Conservation (phyloP, 2,113 vertebrate species). For the Microcebus tavaratra region DNA sequence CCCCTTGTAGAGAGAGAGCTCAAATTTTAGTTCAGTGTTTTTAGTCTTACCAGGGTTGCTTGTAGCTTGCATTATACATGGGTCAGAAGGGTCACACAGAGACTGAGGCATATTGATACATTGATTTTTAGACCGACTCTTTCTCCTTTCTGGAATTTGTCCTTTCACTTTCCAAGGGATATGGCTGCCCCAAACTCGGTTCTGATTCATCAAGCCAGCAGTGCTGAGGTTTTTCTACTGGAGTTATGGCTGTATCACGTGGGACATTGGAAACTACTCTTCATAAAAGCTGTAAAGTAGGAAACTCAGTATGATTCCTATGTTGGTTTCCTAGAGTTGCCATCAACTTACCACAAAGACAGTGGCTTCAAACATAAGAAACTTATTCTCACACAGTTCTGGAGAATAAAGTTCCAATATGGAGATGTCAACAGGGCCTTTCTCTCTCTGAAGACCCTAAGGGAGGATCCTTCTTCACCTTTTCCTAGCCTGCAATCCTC, state of each 20-base stretch:
- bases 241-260: background rate
- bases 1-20: background rate
- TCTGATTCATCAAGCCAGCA: background rate
- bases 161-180: background rate
- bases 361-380: background rate
- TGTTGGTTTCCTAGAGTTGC: background rate
- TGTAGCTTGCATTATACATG: background rate
- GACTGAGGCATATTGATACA: background rate
- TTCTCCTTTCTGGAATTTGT: background rate
- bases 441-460: background rate
- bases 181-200: background rate
- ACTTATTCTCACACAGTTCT: background rate
- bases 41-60: background rate
- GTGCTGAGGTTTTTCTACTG: background rate
- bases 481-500: background rate
- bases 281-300: background rate
- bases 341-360: background rate
- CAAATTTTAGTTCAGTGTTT: background rate
- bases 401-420: no score
- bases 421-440: background rate
- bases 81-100: background rate
- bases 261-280: background rate
- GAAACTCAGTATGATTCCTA: background rate
- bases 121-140: background rate
- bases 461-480: background rate